A percentile compares a stretch with the other conserved stretches of the same genome.
phyloP scores from a whole-genome alignment of 2,888 invertebrate species.

The Melanostoma mellinum region DNA sequence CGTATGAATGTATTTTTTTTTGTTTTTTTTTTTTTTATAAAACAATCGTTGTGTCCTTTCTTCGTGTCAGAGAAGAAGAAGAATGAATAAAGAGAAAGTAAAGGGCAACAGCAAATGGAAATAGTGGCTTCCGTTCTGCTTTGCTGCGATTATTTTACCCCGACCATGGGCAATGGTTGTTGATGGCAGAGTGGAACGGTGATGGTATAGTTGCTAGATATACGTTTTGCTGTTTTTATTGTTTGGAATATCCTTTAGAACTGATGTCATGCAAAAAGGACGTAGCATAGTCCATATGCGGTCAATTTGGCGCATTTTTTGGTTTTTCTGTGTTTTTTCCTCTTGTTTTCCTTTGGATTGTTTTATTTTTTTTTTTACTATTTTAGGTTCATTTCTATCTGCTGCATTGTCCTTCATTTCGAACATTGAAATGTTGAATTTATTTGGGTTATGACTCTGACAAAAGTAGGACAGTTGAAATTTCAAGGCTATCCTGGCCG shows the following conservation, averaged over 20 bases:
- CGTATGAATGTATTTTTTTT: neutral
- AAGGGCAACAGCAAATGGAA: slow-evolving; percentile 67
- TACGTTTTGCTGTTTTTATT: slow-evolving; percentile 13
- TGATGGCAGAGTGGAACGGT: slow-evolving; percentile 31
- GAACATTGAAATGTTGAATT: slow-evolving; percentile 69
- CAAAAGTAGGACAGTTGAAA: slow-evolving; percentile 64
- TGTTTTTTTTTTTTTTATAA: neutral
- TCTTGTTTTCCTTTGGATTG: slow-evolving; percentile 33
- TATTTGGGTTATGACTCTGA: slow-evolving; percentile 57
- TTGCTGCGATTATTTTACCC: slow-evolving; percentile 54
- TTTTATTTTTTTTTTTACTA: slow-evolving; percentile 20
- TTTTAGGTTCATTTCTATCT: slow-evolving; percentile 33
- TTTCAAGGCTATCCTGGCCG: slow-evolving; percentile 59
- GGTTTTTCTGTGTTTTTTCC: slow-evolving; percentile 47
- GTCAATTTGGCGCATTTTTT: slow-evolving; percentile 67
- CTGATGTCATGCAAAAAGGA: slow-evolving; percentile 64
- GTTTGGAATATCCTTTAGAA: slow-evolving; percentile 36
- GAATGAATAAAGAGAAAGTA: slow-evolving; percentile 61
- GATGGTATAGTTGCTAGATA: slow-evolving; percentile 25
- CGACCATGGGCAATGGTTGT: slow-evolving; percentile 44
- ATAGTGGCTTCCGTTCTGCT: slow-evolving; percentile 67
- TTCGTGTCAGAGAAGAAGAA: slow-evolving; percentile 45
- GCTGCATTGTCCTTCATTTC: slow-evolving; percentile 70
- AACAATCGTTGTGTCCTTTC: slow-evolving; percentile 56
- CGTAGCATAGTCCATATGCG: slow-evolving; percentile 56